phyloP scores from a whole-genome alignment of 2,797 vertebrate species.

The Onychomys arenicola region DNA sequence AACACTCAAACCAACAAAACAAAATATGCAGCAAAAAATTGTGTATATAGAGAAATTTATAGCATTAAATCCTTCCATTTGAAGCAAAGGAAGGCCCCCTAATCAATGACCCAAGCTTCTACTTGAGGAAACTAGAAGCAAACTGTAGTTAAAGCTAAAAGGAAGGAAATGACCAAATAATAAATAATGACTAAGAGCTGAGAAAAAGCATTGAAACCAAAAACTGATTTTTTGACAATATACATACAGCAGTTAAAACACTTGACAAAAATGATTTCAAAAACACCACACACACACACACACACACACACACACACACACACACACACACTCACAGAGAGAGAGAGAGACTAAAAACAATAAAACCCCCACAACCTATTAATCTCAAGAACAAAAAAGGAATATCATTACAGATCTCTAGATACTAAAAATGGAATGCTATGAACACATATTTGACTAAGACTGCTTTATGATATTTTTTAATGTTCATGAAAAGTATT shows the following conservation, averaged over 20 bases:
- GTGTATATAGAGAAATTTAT: background rate
- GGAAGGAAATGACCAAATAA: background rate
- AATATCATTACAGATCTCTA: background rate
- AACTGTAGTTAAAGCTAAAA: conserved; percentile 22
- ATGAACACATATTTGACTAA: background rate
- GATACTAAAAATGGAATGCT: conserved; percentile 30
- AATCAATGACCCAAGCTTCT: background rate
- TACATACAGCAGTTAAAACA: conserved; percentile 13
- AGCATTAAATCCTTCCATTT: conserved; percentile 4
- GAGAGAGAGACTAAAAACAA: background rate
- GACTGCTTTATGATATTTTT: background rate
- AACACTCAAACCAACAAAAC: conserved; percentile 46
- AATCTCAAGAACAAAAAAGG: background rate
- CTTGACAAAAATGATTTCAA: background rate
- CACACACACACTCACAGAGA: background rate
- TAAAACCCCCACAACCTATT: background rate
- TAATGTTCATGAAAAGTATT: background rate
- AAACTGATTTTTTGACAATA: conserved; percentile 27
- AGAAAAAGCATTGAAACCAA: conserved; percentile 8
- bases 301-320: background rate
- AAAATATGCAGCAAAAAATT: conserved; percentile 47
- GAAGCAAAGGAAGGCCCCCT: background rate
- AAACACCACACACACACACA: background rate
- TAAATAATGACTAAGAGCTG: background rate
- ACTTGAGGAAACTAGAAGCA: background rate